Base-by-base conservation (phyloP, 2,888 invertebrate genomes). In the Chrysina gloriosa region DNA sequence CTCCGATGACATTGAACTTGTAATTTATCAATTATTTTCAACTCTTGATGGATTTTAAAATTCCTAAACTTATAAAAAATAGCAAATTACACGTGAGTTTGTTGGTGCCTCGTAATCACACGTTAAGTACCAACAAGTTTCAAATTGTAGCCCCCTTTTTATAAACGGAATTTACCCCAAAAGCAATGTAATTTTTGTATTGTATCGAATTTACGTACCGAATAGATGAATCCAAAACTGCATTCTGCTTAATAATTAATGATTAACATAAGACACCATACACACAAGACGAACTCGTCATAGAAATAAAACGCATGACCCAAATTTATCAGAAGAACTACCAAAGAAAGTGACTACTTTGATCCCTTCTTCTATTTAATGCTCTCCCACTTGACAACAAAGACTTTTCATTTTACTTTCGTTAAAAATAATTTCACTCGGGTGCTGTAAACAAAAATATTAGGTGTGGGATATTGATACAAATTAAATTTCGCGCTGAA, bases 331-430 rank as follows among this genome's bases (percentile, higher is more conserved):
- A 74, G 78, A 80, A 80, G 80, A 80, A 78, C 74, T 72, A 72
- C 75, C 77, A 78, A 82, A 82, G 82, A 82, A 82, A 82, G 82
- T 82, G 81, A 81, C 77, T 79, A 68, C 71, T 69, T 68, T 72
- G 70, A 77, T 76, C 77, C 72, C 75, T 77, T 78, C 78, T 80
- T 80, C 81, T 80, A 79, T 81, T 78, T 70, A 76, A 78, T 81
- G 25, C 79, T 81, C 82, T 82, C 82, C 82, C 81, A 82, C 82
- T 78, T 75, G 73, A 71, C 11, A 73, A 73, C 74, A 68, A 68
- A 73, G 70, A 73, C 74, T 74, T 76, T 74, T 76, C 78, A 77
- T 81, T 81, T 81, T 81, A 81, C 81, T 82, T 82, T 82, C 81
- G 75, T 82, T 81, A 73, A 70, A 70, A 73, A 76, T 71, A 77